phyloP scores from a whole-genome alignment of 2,888 invertebrate genomes.

The Phlogophora meticulosa region DNA sequence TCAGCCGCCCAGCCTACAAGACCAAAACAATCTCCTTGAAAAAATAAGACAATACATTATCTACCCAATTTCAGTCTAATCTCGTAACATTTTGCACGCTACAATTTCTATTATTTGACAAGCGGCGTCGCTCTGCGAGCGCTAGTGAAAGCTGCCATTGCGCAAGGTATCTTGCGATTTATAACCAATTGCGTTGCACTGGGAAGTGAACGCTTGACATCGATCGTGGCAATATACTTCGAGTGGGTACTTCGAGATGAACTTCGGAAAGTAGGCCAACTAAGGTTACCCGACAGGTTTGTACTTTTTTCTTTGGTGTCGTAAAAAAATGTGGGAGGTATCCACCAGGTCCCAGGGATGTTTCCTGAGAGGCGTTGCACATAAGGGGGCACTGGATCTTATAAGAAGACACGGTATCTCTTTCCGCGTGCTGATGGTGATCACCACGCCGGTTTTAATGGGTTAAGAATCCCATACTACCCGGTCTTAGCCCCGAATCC shows the following conservation, averaged over 20 bases:
- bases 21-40: not conserved
- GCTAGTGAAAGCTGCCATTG: constrained; percentile 58
- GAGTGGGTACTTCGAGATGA: not conserved
- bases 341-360: no score
- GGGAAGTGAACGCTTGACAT: constrained; percentile 49
- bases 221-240: constrained; percentile 19
- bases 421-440: no score
- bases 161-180: constrained; percentile 57
- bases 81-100: constrained; percentile 23
- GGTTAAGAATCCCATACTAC: no score
- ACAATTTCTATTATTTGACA: constrained; percentile 46
- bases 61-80: not conserved
- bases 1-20: no score
- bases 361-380: no score
- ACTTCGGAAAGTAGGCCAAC: constrained; percentile 3
- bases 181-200: constrained; percentile 50
- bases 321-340: no score
- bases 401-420: no score
- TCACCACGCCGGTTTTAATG: no score
- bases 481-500: no score
- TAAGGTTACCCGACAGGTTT: no score
- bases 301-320: no score
- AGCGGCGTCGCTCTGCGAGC: constrained; percentile 12
- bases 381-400: no score
- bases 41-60: not conserved